Percentiles rank a stretch among this genome's conserved stretches.
Conservation (phyloP, 2,113 vertebrate species). For the Pseudopipra pipra region DNA sequence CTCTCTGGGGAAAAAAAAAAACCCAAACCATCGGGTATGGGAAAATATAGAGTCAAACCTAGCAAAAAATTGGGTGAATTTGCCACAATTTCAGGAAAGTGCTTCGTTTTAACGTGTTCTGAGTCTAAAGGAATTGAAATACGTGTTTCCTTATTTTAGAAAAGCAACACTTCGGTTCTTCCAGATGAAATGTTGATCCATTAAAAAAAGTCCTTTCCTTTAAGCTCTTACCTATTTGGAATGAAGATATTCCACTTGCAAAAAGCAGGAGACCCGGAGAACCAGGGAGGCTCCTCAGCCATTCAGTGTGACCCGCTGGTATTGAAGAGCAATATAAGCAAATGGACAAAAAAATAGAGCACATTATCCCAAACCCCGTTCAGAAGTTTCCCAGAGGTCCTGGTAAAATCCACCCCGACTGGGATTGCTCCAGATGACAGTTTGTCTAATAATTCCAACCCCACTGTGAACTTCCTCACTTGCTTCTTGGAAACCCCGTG, state of each 20-base stretch:
- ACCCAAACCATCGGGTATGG: rapidly evolving
- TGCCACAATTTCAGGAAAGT: background rate
- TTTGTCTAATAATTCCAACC: background rate
- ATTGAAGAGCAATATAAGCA: background rate
- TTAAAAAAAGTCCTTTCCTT: background rate
- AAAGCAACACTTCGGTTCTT: background rate
- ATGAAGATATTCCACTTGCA: background rate
- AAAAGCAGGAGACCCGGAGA: background rate
- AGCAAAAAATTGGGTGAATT: background rate
- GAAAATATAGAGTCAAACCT: background rate
- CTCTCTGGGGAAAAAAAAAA: background rate
- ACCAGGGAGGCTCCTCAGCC: background rate
- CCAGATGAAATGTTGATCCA: background rate
- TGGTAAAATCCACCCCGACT: background rate
- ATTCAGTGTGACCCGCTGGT: background rate
- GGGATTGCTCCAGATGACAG: rapidly evolving
- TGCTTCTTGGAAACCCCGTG: background rate
- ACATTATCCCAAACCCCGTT: background rate
- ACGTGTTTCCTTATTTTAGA: background rate
- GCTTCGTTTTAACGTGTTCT: background rate
- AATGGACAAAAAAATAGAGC: background rate
- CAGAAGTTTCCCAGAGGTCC: background rate
- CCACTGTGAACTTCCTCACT: background rate
- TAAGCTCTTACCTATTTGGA: background rate
- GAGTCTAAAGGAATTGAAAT: background rate